Conservation (phyloP, 2,797 vertebrate genomes). For the Oophaga sylvatica region DNA sequence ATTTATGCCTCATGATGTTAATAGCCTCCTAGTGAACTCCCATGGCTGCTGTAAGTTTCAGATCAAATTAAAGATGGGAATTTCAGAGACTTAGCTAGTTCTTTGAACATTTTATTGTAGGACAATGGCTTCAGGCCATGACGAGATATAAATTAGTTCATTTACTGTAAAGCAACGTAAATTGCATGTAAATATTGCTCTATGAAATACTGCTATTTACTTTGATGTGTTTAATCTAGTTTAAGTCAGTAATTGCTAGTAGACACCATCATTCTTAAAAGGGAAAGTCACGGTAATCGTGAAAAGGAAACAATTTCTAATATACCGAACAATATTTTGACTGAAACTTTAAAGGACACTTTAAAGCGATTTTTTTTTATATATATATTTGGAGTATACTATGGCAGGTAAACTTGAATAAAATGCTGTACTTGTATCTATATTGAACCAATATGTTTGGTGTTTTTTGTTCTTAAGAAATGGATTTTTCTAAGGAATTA, state of each 20-base stretch:
- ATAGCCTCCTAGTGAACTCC: conserved; percentile 53
- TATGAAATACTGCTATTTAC: conserved; percentile 39
- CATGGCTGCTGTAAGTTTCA: conserved; percentile 51
- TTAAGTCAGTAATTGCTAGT: conserved; percentile 34
- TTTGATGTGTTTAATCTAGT: conserved; percentile 45
- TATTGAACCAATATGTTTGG: neutral
- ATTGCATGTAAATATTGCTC: conserved; percentile 50
- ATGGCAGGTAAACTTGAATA: neutral
- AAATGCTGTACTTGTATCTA: neutral
- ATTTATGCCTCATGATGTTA: conserved; percentile 43
- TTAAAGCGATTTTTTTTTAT: neutral
- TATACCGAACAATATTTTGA: neutral
- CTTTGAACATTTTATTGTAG: conserved; percentile 53
- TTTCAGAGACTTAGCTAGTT: conserved; percentile 34
- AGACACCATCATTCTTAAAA: conserved; percentile 36
- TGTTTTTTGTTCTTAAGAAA: neutral
- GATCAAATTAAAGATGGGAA: conserved; percentile 50
- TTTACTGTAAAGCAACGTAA: conserved; percentile 35
- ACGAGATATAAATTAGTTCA: conserved; percentile 40
- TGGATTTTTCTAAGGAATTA: too few relatives aligned
- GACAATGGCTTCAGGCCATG: conserved; percentile 55
- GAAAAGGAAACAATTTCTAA: neutral
- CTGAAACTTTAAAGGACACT: neutral
- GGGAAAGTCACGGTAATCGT: neutral
- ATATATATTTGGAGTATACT: neutral